Base-by-base conservation (phyloP, 2,797 vertebrate species). In the Argyrosomus regius region DNA sequence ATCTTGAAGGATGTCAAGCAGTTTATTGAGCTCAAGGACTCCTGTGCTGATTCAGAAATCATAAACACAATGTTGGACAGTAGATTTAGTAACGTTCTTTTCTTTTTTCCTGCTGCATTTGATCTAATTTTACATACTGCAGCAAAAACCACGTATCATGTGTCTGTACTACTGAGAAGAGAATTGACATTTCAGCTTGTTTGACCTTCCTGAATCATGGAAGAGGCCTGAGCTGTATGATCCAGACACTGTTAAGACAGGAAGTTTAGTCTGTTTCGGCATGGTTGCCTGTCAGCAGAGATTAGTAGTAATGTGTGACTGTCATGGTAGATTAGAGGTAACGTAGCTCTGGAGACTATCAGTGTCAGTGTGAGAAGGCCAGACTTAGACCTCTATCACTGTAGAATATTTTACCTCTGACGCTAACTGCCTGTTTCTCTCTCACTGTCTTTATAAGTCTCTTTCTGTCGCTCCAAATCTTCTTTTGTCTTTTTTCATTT, bases 191-290 rank as follows among this genome's bases (percentile, higher is more conserved):
- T 80, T 82, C n/a, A 49, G 46, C 22, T 72, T 68, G 28, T 84
- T 11, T 45, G 64, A 74, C 79, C 57, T 72, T 72, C 59, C 53
- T 63, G 13, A 87, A 76, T 78, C 14, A 52, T 67, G 50, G 64
- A 39, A 63, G 52, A 52, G 71, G 53, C 41, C 41, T 75, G 16
- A n/a, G 61, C 48, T 69, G 72, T 65, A 70, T 35, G 75, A 81
- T 86, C 77, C 86, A 87, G 81, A 85, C 81, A 46, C 85, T 52
- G 73, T 84, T 78, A 80, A 81, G 90, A 83, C 85, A 88, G 92
- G 91, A 92, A 91, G 92, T 93, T 92, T 91, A 91, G 90, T 91
- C 89, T 93, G 82, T 86, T 87, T 87, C 82, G 73, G 75, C 73
- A 79, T 60, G 52, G 86, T 78, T 45, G 50, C 83, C 80, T 85